phyloP scores from a whole-genome alignment of 2,797 vertebrate species.

The Sparus aurata region DNA sequence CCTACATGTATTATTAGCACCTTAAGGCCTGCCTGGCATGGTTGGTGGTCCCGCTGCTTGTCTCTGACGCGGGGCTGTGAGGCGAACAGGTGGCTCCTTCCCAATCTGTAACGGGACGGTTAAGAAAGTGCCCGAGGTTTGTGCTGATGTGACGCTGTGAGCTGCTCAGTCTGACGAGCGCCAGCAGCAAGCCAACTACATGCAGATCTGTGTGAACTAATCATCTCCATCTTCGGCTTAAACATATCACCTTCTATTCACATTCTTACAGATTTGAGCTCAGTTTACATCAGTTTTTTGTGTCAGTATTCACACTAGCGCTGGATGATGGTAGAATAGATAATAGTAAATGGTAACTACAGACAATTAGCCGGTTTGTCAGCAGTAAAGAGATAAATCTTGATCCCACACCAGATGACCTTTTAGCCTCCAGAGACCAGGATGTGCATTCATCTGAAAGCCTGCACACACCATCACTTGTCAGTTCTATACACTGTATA shows the following conservation, averaged over 20 bases:
- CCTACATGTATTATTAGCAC: conserved; percentile 78
- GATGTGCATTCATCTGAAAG: conserved; percentile 20
- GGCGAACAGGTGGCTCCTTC: conserved; percentile 76
- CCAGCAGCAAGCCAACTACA: conserved; percentile 34
- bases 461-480: conserved; percentile 29
- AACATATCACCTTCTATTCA: background rate
- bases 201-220: conserved; percentile 29
- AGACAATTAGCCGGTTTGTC: conserved; percentile 34
- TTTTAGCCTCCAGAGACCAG: conserved; percentile 32
- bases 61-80: conserved; percentile 54
- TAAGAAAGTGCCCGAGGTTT: conserved; percentile 22
- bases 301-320: background rate
- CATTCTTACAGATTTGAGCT: background rate
- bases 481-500: no score
- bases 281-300: background rate
- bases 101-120: conserved; percentile 1
- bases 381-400: conserved; percentile 29
- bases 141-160: conserved; percentile 26
- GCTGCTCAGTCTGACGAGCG: background rate
- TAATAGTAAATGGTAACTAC: conserved; percentile 14
- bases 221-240: conserved; percentile 12
- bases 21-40: conserved; percentile 59
- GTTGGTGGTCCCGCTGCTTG: conserved; percentile 73
- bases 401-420: conserved; percentile 54
- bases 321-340: background rate